These are phyloP conservation scores for Lampris megalopsis DNA, from an alignment of 2,113 vertebrate species.

Conservation along the genomic window DNA sequence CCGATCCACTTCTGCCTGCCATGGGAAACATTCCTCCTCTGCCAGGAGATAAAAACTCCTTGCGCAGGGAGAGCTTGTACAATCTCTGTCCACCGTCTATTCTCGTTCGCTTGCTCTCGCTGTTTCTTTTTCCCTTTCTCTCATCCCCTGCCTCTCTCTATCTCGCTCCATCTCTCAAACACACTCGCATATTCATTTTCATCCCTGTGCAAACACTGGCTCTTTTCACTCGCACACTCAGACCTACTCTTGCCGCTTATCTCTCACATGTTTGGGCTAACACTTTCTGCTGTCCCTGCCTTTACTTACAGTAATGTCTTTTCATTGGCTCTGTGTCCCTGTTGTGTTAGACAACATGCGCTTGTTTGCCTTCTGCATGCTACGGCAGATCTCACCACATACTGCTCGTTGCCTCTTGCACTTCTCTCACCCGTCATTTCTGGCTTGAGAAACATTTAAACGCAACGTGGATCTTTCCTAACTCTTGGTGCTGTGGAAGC, in stretches of 20 bases:
- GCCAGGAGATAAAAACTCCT: constrained; percentile 58
- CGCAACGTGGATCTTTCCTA: constrained; percentile 61
- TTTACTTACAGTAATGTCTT: constrained; percentile 67
- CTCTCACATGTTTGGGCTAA: constrained; percentile 62
- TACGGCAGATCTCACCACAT: constrained; percentile 53
- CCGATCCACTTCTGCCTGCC: constrained; percentile 65
- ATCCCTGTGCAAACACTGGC: constrained; percentile 54
- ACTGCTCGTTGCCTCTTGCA: constrained; percentile 42
- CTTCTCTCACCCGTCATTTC: constrained; percentile 50
- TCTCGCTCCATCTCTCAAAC: constrained; percentile 60
- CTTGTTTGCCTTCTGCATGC: constrained; percentile 69
- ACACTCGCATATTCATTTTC: constrained; percentile 57
- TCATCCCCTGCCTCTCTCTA: constrained; percentile 18
- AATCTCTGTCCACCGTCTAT: constrained; percentile 20
- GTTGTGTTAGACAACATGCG: constrained; percentile 77
- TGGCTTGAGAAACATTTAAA: constrained; percentile 53
- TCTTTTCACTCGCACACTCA: constrained; percentile 62
- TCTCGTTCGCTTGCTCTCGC: constrained; percentile 32
- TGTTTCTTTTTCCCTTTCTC: constrained; percentile 13
- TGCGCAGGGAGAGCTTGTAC: constrained; percentile 40
- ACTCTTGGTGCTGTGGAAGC: constrained; percentile 53
- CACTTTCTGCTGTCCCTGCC: constrained; percentile 56
- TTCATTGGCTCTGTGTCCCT: constrained; percentile 71
- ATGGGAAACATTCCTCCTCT: constrained; percentile 70
- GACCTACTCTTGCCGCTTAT: constrained; percentile 52